phyloP scores from a whole-genome alignment of 2,797 vertebrate species.

The Alectoris magna region DNA sequence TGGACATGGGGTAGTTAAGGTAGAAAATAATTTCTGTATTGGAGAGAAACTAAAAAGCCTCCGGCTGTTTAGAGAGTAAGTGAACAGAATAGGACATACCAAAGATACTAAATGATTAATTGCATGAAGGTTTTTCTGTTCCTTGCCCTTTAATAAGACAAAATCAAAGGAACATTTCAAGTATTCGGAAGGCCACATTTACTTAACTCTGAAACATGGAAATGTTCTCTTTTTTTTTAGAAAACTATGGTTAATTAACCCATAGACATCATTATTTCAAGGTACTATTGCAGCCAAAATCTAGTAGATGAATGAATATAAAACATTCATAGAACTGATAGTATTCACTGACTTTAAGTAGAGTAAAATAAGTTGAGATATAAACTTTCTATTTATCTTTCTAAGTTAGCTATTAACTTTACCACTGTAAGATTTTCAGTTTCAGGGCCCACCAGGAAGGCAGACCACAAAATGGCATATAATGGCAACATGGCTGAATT shows the following conservation, averaged over 20 bases:
- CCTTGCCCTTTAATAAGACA: not conserved
- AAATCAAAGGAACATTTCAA: not conserved
- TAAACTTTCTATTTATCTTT: not conserved
- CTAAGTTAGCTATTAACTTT: not conserved
- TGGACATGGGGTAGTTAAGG: not conserved
- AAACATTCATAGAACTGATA: not conserved
- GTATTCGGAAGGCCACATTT: not conserved
- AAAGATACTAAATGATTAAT: not conserved
- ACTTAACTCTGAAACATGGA: not conserved
- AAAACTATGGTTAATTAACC: not conserved
- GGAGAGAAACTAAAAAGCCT: not conserved
- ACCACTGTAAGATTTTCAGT: not conserved
- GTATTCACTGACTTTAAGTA: not conserved
- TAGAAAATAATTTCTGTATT: not conserved
- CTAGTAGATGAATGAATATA: not conserved
- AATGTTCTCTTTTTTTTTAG: not conserved
- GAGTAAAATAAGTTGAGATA: not conserved
- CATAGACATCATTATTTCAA: not conserved
- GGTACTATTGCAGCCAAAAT: not conserved
- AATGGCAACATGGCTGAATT: rapidly evolving
- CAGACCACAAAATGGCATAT: rapidly evolving
- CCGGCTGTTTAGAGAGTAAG: not conserved
- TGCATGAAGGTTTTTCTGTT: not conserved
- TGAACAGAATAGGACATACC: not conserved
- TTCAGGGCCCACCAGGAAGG: not conserved